Base-by-base conservation (phyloP, 2,888 invertebrate species). In the Brachyptera risi region DNA sequence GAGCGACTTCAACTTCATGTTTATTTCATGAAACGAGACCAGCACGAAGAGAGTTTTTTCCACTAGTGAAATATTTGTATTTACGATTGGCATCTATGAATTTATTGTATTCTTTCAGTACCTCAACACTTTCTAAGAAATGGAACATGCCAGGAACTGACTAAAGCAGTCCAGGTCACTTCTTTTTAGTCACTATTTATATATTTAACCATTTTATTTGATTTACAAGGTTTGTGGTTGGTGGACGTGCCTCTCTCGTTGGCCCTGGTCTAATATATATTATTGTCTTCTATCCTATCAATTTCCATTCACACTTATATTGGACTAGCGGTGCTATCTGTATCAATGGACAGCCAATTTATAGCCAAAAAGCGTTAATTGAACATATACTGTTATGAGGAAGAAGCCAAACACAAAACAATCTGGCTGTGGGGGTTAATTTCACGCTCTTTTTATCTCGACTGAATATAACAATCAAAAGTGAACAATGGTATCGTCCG, bases 121-220 rank as follows among this genome's bases (percentile, higher is more conserved):
- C 50, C 27, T 26, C 31, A 51, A 51, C 50, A 51, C 50, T 51
- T 51, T 51, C 50, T 27, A 17, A 51, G 50, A 51, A 51, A 42
- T 42, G 19, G 42, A 42, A 42, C 17, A 42, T 42, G 21, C 42
- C 42, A 17, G n/a, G n/a, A n/a, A 42, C 42, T 15, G 42, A 21
- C 17, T 21, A 19, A 15, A 3, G 42, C 42, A 21, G 19, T 42
- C 42, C 19, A 17, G n/a, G n/a, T n/a, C n/a, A n/a, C n/a, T 17
- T 42, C n/a, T 42, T 42, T 7, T 42, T 42, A 17, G 42, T n/a
- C n/a, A n/a, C n/a, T n/a, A n/a, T n/a, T n/a, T n/a, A n/a, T n/a
- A n/a, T n/a, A n/a, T n/a, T n/a, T n/a, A n/a, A n/a, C n/a, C 3
- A 42, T 42, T 42, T 21, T 17, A 21, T 42, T 42, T 42, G 17